Evolutionary conservation across 2,797 vertebrate species (phyloP).

Genomic region (Artibeus lituratus): DNA sequence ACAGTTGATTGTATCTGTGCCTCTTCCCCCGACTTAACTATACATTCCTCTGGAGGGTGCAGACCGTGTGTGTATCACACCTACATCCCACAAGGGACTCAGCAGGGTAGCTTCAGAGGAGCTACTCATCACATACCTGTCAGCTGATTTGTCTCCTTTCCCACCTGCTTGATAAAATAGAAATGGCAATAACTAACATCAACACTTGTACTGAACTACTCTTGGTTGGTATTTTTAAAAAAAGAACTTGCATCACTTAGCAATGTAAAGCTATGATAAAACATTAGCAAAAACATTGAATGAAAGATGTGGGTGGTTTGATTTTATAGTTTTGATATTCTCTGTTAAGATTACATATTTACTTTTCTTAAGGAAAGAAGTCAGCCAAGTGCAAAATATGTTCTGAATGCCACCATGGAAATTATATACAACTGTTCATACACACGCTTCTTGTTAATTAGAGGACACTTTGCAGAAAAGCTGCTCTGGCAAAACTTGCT

Average conservation of each 20-base stretch:
- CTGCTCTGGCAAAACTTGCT: constrained; percentile 30
- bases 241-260: not conserved
- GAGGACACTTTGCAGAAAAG: not conserved
- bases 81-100: too few relatives aligned
- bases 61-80: not conserved
- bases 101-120: not conserved
- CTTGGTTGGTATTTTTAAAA: not conserved
- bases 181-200: not conserved
- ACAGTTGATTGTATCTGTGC: not conserved
- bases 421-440: constrained; percentile 15
- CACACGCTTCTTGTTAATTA: constrained; percentile 58
- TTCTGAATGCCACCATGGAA: constrained; percentile 30
- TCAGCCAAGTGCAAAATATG: constrained; percentile 56
- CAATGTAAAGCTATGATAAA: constrained; percentile 24
- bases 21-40: not conserved
- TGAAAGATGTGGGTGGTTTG: constrained; percentile 23
- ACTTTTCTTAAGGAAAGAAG: constrained; percentile 58
- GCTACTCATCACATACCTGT: not conserved
- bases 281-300: constrained; percentile 13
- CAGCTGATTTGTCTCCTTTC: not conserved
- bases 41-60: not conserved
- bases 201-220: not conserved
- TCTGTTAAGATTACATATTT: constrained; percentile 36
- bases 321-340: constrained; percentile 47
- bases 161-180: not conserved